Evolutionary conservation across 1,140 invertebrate genomes (phyloP).

Genomic region (Trachymyrmex septentrionalis): DNA sequence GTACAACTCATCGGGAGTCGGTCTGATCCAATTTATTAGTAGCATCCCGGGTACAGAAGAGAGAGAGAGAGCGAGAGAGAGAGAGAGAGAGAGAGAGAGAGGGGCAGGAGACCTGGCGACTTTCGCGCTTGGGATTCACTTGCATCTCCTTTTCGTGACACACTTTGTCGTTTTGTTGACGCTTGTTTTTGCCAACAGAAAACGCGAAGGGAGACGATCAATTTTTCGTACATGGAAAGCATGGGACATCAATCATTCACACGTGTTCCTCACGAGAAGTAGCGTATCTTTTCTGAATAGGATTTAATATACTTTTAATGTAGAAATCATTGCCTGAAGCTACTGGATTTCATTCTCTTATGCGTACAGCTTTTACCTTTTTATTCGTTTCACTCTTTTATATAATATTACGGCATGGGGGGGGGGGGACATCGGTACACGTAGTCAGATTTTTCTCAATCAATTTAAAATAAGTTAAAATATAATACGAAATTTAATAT

Average conservation of each 20-base stretch:
- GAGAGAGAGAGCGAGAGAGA: slow-evolving; percentile 15
- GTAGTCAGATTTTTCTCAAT: neutral
- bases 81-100: slow-evolving; percentile 2
- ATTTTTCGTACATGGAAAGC: neutral
- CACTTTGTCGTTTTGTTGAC: slow-evolving; percentile 48
- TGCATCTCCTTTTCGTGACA: slow-evolving; percentile 61
- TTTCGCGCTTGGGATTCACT: slow-evolving; percentile 26
- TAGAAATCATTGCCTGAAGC: neutral
- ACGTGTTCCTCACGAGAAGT: slow-evolving; percentile 8
- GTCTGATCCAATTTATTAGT: slow-evolving; percentile 86
- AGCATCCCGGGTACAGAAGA: slow-evolving; percentile 26
- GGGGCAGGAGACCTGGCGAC: neutral
- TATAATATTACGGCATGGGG: neutral
- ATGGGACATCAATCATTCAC: slow-evolving; percentile 22
- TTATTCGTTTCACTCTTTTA: neutral
- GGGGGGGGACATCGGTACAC: neutral
- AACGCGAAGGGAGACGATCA: slow-evolving; percentile 47
- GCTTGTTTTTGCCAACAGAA: slow-evolving; percentile 58
- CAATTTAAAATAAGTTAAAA: neutral
- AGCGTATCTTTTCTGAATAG: neutral
- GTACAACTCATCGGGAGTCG: slow-evolving; percentile 83
- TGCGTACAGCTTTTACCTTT: neutral
- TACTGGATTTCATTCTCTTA: neutral
- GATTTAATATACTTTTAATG: neutral
- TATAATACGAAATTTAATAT: neutral